Conservation (phyloP, 37 sponge, comb jelly and placozoan genomes). For the Ephydatia muelleri region DNA sequence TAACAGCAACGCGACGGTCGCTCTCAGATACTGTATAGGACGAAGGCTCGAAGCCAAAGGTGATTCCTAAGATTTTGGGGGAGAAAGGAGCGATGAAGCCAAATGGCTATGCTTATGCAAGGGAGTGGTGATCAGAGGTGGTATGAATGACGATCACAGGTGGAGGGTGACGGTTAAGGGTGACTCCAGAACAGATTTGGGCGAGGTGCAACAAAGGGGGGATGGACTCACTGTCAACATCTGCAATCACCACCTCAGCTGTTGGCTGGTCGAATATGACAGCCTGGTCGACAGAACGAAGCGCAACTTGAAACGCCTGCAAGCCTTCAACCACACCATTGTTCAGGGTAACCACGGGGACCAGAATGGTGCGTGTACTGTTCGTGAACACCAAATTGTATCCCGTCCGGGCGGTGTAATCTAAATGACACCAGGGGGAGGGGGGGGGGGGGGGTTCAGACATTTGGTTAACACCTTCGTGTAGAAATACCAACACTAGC, state of each 20-base stretch:
- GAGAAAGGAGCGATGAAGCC: too few relatives aligned
- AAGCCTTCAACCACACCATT: background rate
- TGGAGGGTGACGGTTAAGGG: background rate
- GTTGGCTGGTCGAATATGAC: background rate
- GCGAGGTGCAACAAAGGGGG: background rate
- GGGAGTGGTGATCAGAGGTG: background rate
- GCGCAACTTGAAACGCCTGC: background rate
- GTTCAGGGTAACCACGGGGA: background rate
- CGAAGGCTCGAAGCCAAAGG: background rate
- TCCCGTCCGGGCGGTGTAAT: background rate
- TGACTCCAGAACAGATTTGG: background rate
- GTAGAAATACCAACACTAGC: too few relatives aligned
- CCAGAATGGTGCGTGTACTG: background rate
- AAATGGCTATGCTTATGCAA: background rate
- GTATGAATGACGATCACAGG: too few relatives aligned
- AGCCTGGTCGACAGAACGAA: background rate
- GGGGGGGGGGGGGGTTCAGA: too few relatives aligned
- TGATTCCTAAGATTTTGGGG: background rate
- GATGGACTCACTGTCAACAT: background rate
- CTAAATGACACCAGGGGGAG: too few relatives aligned
- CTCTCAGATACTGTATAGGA: conserved; percentile 24
- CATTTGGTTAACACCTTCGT: too few relatives aligned
- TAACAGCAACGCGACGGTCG: background rate
- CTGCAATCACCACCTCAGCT: background rate
- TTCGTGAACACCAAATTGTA: background rate